phyloP scores from a whole-genome alignment of 2,113 vertebrate genomes.

The Eleginops maclovinus region DNA sequence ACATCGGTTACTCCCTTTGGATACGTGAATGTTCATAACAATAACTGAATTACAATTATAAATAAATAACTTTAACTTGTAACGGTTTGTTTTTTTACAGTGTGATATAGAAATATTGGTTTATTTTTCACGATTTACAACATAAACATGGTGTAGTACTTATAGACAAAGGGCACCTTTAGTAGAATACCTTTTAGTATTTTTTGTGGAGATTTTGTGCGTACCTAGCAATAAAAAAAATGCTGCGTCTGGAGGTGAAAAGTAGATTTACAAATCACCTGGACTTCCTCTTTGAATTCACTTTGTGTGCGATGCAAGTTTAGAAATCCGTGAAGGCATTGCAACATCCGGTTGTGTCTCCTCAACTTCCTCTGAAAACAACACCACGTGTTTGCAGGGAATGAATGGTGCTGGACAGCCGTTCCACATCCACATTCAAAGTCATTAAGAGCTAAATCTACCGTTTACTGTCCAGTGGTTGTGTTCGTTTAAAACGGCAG shows the following conservation, averaged over 20 bases:
- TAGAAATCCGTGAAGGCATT: fast-evolving
- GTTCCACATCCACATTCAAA: not conserved
- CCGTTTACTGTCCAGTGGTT: fast-evolving
- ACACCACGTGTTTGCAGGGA: conserved; percentile 55
- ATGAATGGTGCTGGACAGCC: not conserved
- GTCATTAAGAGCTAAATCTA: not conserved
- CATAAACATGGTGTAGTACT: not conserved
- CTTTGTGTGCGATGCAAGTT: fast-evolving
- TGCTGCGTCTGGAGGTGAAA: too few species aligned
- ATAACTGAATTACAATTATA: not conserved
- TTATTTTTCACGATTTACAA: not conserved
- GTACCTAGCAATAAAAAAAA: too few species aligned
- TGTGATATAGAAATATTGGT: not conserved
- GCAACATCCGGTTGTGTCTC: conserved; percentile 5
- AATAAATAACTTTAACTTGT: not conserved
- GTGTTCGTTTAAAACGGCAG: not conserved
- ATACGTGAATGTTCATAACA: not conserved
- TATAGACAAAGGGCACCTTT: not conserved
- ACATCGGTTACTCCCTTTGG: too few species aligned
- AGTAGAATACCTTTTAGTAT: too few species aligned
- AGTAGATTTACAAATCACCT: conserved; percentile 26
- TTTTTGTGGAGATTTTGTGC: not conserved
- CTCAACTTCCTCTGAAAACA: conserved; percentile 68
- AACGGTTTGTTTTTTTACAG: too few species aligned
- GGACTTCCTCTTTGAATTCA: fast-evolving